A percentile compares a stretch with the other conserved stretches of the same genome.
phyloP scores from a whole-genome alignment of 2,113 vertebrate species.

The Cygnus buccinator region DNA sequence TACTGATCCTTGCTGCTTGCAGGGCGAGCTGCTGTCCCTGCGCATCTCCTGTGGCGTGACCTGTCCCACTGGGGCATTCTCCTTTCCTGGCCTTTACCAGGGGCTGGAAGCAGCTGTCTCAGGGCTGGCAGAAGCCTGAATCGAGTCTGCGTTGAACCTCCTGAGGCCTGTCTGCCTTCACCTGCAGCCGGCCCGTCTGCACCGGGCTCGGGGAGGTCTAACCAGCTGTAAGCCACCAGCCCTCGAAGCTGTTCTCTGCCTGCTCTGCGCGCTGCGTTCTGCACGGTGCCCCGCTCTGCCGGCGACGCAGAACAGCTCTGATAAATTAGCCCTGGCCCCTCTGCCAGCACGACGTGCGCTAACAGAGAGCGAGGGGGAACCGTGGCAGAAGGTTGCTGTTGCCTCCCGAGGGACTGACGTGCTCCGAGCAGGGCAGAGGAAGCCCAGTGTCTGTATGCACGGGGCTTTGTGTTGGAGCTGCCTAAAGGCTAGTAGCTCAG shows the following conservation, averaged over 20 bases:
- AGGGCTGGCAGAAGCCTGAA: not conserved
- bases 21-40: not conserved
- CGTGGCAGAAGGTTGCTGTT: not conserved
- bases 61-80: not conserved
- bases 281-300: not conserved
- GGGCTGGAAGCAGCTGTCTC: not conserved
- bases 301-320: not conserved
- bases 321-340: not conserved
- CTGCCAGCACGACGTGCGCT: fast-evolving
- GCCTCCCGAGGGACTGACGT: not conserved
- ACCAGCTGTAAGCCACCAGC: fast-evolving
- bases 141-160: not conserved
- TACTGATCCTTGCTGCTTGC: not conserved
- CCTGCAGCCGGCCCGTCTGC: fast-evolving
- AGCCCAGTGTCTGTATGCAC: fast-evolving
- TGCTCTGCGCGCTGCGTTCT: not conserved
- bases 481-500: not conserved
- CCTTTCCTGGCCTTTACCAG: not conserved
- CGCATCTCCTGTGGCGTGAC: not conserved
- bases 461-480: not conserved
- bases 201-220: not conserved
- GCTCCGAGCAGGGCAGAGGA: not conserved
- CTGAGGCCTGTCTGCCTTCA: not conserved
- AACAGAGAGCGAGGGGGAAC: not conserved
- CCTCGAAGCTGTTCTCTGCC: not conserved